Percentiles rank a stretch among this genome's conserved stretches.
phyloP scores from a whole-genome alignment of 2,113 vertebrate species.

The Lagopus leucura region DNA sequence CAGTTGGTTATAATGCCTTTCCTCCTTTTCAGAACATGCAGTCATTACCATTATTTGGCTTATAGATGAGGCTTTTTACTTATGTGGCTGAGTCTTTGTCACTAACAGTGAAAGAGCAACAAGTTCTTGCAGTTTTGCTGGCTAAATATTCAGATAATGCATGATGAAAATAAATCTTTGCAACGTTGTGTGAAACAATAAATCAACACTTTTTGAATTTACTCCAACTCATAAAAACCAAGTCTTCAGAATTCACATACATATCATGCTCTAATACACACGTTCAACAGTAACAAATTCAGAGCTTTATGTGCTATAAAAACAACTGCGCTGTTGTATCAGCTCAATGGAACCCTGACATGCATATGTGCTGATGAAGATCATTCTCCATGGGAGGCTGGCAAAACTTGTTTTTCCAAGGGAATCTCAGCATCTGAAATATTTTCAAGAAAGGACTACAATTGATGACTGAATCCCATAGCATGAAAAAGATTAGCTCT shows the following conservation, averaged over 20 bases:
- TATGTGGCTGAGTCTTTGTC: neutral
- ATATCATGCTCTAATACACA: neutral
- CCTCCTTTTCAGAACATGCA: neutral
- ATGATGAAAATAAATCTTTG: neutral
- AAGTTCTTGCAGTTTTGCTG: neutral
- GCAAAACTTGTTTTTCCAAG: neutral
- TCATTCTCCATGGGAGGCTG: neutral
- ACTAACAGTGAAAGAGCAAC: neutral
- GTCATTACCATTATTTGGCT: neutral
- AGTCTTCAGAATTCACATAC: neutral
- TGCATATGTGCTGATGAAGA: neutral
- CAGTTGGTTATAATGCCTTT: neutral
- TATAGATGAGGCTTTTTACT: neutral
- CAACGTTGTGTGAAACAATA: neutral
- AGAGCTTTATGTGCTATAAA: neutral
- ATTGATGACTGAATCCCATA: neutral
- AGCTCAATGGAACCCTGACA: neutral
- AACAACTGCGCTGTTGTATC: neutral
- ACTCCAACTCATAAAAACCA: slow-evolving; percentile 5
- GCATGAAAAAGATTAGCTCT: neutral
- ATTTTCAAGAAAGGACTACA: neutral
- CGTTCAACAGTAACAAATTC: neutral
- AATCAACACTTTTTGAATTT: neutral
- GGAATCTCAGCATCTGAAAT: neutral
- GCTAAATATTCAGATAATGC: neutral